phyloP scores from a whole-genome alignment of 2,113 vertebrate species.

The Entelurus aequoreus region DNA sequence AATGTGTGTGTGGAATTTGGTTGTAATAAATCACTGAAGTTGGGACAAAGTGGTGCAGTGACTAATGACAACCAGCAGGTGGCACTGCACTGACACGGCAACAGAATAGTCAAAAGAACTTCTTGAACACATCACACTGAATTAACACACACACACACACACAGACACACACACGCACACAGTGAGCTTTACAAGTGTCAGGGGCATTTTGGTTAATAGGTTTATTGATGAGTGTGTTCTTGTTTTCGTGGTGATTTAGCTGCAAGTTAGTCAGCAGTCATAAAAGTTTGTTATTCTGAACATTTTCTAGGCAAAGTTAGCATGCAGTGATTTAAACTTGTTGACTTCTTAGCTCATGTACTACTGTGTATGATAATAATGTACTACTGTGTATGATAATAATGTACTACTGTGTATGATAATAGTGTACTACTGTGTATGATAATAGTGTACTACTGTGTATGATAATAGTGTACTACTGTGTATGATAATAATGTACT shows the following conservation, averaged over 20 bases:
- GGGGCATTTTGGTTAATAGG: background rate
- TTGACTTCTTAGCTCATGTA: slow-evolving; percentile 9
- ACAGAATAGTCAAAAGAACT: no score
- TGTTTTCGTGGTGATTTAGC: background rate
- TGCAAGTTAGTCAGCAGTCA: background rate
- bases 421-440: no score
- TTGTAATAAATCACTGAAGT: no score
- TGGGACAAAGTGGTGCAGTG: no score
- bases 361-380: no score
- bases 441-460: no score
- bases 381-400: no score
- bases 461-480: no score
- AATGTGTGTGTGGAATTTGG: no score
- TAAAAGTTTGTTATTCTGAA: slow-evolving; percentile 29
- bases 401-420: background rate
- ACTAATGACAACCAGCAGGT: no score
- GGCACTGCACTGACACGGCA: no score
- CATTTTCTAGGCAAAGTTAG: slow-evolving; percentile 8
- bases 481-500: no score
- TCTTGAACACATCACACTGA: background rate
- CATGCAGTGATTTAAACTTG: background rate
- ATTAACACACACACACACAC: background rate
- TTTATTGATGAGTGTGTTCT: background rate
- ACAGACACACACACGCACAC: background rate
- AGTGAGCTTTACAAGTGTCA: background rate